Base-by-base conservation (phyloP, 2,888 invertebrate genomes). In the Latheticus oryzae region DNA sequence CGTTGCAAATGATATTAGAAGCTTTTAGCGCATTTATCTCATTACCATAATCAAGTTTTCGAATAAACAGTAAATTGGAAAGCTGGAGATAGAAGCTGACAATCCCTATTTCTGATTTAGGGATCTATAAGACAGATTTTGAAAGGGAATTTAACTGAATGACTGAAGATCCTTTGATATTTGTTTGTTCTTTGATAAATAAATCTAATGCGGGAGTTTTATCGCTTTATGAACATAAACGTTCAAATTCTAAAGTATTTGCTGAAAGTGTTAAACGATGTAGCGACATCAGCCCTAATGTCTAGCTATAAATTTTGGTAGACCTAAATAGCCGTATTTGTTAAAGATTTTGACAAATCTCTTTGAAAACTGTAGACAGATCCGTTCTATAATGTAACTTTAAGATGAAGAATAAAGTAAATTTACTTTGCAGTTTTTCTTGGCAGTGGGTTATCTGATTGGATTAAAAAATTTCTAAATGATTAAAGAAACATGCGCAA, bases 21-120 rank as follows among this genome's bases (percentile, higher is more conserved):
- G 40, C 40, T 40, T 40, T 40, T 24, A 40, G 40, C 38, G 38
- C 13, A 40, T 40, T 40, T 40, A 40, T 40, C 21, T 40, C 38
- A 40, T 40, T 40, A 40, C 7, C 24, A 13, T 40, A 40, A 40
- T 40, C 24, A 23, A 24, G 24, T 40, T 40, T 23, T 8, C 13
- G 15, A 40, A 24, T 21, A 24, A 2, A 28, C 28, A 28, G 28
- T 28, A 11, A 1, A 28, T 9, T 28, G 12, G n/a, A n/a, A n/a
- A n/a, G n/a, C n/a, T n/a, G n/a, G n/a, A n/a, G n/a, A n/a, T n/a
- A n/a, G n/a, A n/a, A n/a, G n/a, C n/a, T n/a, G n/a, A n/a, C n/a
- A n/a, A n/a, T n/a, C n/a, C n/a, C n/a, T n/a, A n/a, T n/a, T n/a
- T n/a, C n/a, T n/a, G n/a, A n/a, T n/a, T n/a, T n/a, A n/a, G n/a